phyloP scores from a whole-genome alignment of 2,888 invertebrate genomes.

The Digitonthophagus gazella region DNA sequence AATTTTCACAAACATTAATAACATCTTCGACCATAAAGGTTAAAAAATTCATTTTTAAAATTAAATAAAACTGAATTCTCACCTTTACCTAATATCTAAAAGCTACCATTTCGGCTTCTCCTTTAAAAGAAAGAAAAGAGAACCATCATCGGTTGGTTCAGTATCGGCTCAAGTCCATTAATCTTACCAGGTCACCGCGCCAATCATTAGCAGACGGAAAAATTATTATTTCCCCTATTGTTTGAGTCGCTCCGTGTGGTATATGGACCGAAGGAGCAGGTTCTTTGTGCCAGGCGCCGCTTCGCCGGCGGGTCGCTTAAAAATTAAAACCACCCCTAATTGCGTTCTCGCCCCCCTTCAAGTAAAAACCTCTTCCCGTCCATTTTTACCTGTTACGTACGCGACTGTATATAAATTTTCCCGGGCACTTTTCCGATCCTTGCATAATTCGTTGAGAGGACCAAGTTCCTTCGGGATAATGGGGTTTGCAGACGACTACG shows the following conservation, averaged over 20 bases:
- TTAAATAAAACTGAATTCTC: not conserved
- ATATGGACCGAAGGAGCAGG: not conserved
- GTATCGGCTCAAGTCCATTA: not conserved
- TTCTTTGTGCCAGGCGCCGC: not conserved
- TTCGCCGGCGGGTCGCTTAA: not conserved
- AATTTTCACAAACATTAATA: too few species aligned
- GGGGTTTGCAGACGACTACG: not conserved
- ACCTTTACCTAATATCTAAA: not conserved
- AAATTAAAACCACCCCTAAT: not conserved
- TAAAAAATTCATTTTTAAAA: not conserved
- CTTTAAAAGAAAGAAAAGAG: not conserved
- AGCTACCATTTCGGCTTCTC: not conserved
- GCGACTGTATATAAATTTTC: not conserved
- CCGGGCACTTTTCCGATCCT: not conserved
- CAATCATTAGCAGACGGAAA: not conserved
- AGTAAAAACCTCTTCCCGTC: not conserved
- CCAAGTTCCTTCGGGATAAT: slow-evolving; percentile 9
- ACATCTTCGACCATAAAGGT: too few species aligned
- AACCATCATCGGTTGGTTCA: not conserved
- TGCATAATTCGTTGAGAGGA: slow-evolving; percentile 20
- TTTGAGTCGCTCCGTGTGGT: not conserved
- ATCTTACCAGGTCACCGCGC: not conserved
- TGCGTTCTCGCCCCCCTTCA: not conserved
- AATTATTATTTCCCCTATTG: not conserved
- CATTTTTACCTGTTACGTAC: too few species aligned